Evolutionary conservation across 2,888 invertebrate genomes (phyloP).

Genomic region (Mesorhabditis spiculigera): DNA sequence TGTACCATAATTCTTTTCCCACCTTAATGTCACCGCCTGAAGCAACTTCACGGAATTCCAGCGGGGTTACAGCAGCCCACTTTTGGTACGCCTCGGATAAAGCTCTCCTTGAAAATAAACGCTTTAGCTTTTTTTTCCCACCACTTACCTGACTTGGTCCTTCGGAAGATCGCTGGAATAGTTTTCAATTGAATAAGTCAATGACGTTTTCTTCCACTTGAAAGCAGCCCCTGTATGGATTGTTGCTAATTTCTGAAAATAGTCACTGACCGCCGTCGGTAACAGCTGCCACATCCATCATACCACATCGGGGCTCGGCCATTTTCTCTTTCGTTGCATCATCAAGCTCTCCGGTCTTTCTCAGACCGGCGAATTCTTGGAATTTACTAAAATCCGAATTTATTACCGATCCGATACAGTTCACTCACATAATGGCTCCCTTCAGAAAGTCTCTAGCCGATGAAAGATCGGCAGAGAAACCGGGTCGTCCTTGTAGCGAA

Average conservation of each 20-base stretch:
- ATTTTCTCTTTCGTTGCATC: slow-evolving; percentile 50
- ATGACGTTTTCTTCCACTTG: slow-evolving; percentile 50
- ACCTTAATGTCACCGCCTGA: slow-evolving; percentile 42
- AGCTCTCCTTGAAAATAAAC: slow-evolving; percentile 36
- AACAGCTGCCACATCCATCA: slow-evolving; percentile 41
- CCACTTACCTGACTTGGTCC: slow-evolving; percentile 36
- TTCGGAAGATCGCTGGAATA: slow-evolving; percentile 49
- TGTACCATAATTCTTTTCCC: neutral
- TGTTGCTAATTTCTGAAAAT: neutral
- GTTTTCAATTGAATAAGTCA: slow-evolving; percentile 53
- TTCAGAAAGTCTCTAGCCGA: slow-evolving; percentile 31
- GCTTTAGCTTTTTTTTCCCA: neutral
- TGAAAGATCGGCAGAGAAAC: slow-evolving; percentile 38
- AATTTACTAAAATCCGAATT: slow-evolving; percentile 40
- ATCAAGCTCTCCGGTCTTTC: slow-evolving; percentile 50
- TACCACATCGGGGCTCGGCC: slow-evolving; percentile 54
- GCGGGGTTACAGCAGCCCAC: slow-evolving; percentile 45
- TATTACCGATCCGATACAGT: slow-evolving; percentile 8
- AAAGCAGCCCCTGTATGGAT: slow-evolving; percentile 37
- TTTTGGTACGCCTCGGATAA: slow-evolving; percentile 50
- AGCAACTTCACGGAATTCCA: slow-evolving; percentile 49
- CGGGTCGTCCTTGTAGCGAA: slow-evolving; percentile 17
- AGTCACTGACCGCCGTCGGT: slow-evolving; percentile 21
- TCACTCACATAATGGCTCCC: slow-evolving; percentile 34
- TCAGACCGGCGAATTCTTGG: slow-evolving; percentile 55